Evolutionary conservation across 1,140 invertebrate species (phyloP), one percentile per base, ranked within the genome.

Genomic region (Caenorhabditis brenneri): DNA sequence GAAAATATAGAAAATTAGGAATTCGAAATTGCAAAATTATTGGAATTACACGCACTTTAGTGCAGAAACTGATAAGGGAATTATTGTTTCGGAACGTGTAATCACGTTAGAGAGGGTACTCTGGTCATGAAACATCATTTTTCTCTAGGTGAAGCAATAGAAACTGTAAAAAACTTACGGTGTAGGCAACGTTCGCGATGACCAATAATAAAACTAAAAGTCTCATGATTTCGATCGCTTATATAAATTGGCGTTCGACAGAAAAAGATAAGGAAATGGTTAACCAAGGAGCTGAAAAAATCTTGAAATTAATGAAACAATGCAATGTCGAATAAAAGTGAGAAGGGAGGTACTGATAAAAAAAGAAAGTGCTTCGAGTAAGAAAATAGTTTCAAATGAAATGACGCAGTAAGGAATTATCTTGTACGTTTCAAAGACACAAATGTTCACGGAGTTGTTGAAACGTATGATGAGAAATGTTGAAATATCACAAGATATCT

Each of bases 191-290:
- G 33, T 42, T 74, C 65, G 65, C 36, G 15, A 74, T 6, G 36
- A 74, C n/a, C n/a, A 74, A 22, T 15, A 74, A 29, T 15, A 74
- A 36, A 42, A 74, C n/a, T 33, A 74, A 24, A 15, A 74, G 29
- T 74, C 19, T 74, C 65, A 74, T 74, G n/a, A 51, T 74, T 74
- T 74, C 65, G 65, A 74, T 74, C 65, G 65, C 65, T 74, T 74
- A n/a, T 6, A 10, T 16, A 19, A 16, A 24, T n/a, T 46, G 9
- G 36, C 65, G 36, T 74, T 74, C 65, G 65, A 74, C 33, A 42
- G 65, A 74, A 74, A n/a, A 24, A 74, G 16, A 29, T 9, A 24
- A 36, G 65, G 65, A 74, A 74, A 74, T 74, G 29, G 16, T 33
- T 24, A 42, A 42, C 29, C n/a, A 42, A 19, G 29, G 10, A 74